Conservation (phyloP, 2,113 vertebrate genomes). For the Sapajus apella region DNA sequence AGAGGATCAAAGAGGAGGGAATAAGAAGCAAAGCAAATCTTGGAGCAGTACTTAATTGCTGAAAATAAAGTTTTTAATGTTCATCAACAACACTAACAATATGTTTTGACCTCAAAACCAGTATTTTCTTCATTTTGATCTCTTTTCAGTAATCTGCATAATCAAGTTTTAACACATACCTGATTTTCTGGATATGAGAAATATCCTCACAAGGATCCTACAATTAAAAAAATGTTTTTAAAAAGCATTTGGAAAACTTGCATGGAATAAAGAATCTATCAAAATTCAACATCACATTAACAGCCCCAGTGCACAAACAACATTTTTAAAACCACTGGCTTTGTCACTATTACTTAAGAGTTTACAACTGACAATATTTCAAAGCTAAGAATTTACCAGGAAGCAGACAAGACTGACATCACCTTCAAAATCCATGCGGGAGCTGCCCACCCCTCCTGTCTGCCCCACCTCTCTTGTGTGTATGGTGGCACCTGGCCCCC, state of each 20-base stretch:
- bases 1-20: neutral
- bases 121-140: neutral
- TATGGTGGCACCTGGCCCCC: neutral
- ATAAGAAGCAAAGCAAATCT: neutral
- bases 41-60: neutral
- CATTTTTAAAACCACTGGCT: neutral
- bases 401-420: neutral
- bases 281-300: constrained; percentile 7
- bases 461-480: neutral
- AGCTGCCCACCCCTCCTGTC: neutral
- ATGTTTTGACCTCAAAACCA: neutral
- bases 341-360: constrained; percentile 15
- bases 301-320: neutral
- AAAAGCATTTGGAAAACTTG: constrained; percentile 68
- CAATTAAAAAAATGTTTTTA: constrained; percentile 73
- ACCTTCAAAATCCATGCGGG: neutral
- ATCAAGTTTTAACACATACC: constrained; percentile 78
- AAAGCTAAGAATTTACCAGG: neutral
- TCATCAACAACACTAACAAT: neutral
- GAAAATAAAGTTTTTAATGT: neutral
- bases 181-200: constrained; percentile 62
- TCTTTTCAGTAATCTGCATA: neutral
- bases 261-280: constrained; percentile 1
- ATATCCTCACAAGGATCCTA: constrained; percentile 81
- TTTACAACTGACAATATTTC: neutral